Conservation (phyloP, 2,113 vertebrate genomes). For the Oreochromis niloticus region DNA sequence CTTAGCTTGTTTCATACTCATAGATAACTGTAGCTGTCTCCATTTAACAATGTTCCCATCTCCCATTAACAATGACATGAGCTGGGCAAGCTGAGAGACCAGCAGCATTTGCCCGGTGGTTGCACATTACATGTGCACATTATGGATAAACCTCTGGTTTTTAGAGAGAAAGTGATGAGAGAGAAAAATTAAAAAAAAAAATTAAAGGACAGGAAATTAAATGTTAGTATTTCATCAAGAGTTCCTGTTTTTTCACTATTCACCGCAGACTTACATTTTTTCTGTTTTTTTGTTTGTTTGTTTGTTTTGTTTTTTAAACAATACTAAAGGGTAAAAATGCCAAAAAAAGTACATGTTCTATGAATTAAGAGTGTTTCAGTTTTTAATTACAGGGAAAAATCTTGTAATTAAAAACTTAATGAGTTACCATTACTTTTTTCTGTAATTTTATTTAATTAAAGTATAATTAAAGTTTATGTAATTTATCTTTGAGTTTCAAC, state of each 20-base stretch:
- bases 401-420: neutral
- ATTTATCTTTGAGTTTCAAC: neutral
- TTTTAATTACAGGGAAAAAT: neutral
- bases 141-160: neutral
- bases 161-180: neutral
- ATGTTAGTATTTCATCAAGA: neutral
- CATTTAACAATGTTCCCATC: neutral
- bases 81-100: neutral
- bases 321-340: neutral
- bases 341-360: neutral
- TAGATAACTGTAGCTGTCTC: neutral
- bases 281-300: neutral
- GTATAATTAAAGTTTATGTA: neutral
- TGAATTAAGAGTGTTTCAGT: neutral
- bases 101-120: neutral
- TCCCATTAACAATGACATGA: neutral
- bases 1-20: neutral
- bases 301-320: neutral
- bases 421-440: neutral
- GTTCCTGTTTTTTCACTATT: neutral
- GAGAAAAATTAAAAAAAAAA: neutral
- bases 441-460: neutral
- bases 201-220: neutral
- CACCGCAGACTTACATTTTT: neutral
- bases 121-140: neutral